phyloP scores from a whole-genome alignment of 2,113 vertebrate genomes.

The Cettia cetti region DNA sequence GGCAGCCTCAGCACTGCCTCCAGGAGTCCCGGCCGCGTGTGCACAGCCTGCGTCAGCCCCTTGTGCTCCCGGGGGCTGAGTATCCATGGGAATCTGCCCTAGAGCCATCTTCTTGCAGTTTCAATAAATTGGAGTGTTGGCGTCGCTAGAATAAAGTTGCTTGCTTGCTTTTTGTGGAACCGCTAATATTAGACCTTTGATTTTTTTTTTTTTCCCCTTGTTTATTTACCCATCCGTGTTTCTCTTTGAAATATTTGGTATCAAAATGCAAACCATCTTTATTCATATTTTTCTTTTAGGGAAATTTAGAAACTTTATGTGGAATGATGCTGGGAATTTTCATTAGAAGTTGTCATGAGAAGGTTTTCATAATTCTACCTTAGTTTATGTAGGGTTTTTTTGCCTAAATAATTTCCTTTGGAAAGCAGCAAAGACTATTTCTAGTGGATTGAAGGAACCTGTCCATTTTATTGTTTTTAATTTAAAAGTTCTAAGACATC shows the following conservation, averaged over 20 bases:
- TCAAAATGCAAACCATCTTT: neutral
- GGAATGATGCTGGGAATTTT: neutral
- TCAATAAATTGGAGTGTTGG: accelerated
- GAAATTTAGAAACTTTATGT: neutral
- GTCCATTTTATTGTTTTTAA: neutral
- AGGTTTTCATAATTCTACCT: neutral
- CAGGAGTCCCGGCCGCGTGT: neutral
- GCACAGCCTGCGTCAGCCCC: accelerated
- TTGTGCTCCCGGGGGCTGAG: neutral
- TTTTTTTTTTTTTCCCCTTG: neutral
- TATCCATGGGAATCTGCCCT: accelerated
- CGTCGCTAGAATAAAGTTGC: neutral
- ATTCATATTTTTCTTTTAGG: accelerated
- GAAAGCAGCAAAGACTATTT: neutral
- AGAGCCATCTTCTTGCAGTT: too few species aligned
- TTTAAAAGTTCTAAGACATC: neutral
- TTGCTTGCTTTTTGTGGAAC: neutral
- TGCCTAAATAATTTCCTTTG: neutral
- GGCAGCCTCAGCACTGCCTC: accelerated
- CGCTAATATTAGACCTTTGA: neutral
- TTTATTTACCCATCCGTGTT: neutral
- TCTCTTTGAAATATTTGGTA: neutral
- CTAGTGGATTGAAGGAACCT: neutral
- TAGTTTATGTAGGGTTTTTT: neutral
- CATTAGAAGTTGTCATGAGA: neutral